Evolutionary conservation across 1,140 invertebrate species (phyloP), one percentile per base, ranked within the genome.

Genomic region (Cydia pomonella): DNA sequence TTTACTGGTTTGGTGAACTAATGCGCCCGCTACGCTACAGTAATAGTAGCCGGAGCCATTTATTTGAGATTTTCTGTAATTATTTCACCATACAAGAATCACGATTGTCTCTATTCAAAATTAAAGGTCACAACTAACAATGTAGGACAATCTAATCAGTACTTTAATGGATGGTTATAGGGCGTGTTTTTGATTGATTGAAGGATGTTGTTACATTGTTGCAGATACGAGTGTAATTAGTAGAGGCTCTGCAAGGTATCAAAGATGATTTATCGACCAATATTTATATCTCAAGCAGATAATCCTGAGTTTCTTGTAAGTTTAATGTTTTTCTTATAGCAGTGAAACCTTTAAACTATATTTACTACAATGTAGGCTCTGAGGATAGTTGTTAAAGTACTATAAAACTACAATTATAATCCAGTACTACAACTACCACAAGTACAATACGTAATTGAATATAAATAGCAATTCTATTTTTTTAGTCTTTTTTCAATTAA

Each of bases 41-140:
- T 1, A 59, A 59, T 59, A 59, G 53, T 59, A 59, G 53, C 21
- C 7, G 53, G 16, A 47, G 44, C 53, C 53, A 59, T 77, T 77
- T 75, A 72, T 79, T 77, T 76, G 72, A 73, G 74, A 76, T 78
- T 80, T 79, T 76, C 76, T 76, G 75, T 79, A 79, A 82, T 82
- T 77, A 82, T 78, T 78, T 79, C 72, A 72, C 75, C 77, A 74
- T 78, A 79, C 69, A 74, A 44, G 21, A 69, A 69, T 69, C 64
- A 69, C 64, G 64, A 69, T 18, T 33, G n/a, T 18, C n/a, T 33
- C 7, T 5, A 18, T 38, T n/a, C 29, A 29, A 18, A 33, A 16
- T 18, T 0, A 69, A 69, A 18, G 27, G n/a, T 33, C n/a, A 18
- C 29, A 69, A 69, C 64, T n/a, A 38, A 13, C 4, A n/a, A 10